Percentiles rank a stretch among this genome's conserved stretches.
Conservation (phyloP, 2,113 vertebrate genomes). For the Cephalopholis sonnerati region DNA sequence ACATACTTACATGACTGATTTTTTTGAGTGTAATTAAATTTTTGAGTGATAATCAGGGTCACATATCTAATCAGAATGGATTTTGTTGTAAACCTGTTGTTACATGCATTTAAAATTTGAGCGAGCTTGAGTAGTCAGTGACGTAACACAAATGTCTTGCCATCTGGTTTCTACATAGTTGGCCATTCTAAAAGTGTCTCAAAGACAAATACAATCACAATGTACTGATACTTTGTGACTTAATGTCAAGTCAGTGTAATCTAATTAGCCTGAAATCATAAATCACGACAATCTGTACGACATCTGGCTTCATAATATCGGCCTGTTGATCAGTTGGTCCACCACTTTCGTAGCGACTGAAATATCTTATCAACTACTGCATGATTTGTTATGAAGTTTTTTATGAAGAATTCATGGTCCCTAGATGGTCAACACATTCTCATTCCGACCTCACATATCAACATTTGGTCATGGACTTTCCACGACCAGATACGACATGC, state of each 20-base stretch:
- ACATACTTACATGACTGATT: slow-evolving; percentile 26
- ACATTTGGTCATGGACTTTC: too few relatives aligned
- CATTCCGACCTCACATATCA: rapidly evolving
- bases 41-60: slow-evolving; percentile 24
- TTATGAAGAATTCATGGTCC: too few relatives aligned
- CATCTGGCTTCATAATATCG: background rate
- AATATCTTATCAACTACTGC: background rate
- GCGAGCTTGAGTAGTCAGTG: background rate
- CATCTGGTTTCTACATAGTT: background rate
- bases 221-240: background rate
- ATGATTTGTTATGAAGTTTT: background rate
- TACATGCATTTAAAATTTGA: background rate
- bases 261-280: background rate
- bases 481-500: too few relatives aligned
- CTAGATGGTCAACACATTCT: too few relatives aligned
- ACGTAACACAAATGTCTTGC: background rate
- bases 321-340: background rate
- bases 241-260: background rate
- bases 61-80: background rate
- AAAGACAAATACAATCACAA: background rate
- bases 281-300: background rate
- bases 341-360: background rate
- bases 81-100: background rate
- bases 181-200: background rate
- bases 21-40: slow-evolving; percentile 48